phyloP scores from a whole-genome alignment of 2,113 vertebrate species.

The Globicephala melas region DNA sequence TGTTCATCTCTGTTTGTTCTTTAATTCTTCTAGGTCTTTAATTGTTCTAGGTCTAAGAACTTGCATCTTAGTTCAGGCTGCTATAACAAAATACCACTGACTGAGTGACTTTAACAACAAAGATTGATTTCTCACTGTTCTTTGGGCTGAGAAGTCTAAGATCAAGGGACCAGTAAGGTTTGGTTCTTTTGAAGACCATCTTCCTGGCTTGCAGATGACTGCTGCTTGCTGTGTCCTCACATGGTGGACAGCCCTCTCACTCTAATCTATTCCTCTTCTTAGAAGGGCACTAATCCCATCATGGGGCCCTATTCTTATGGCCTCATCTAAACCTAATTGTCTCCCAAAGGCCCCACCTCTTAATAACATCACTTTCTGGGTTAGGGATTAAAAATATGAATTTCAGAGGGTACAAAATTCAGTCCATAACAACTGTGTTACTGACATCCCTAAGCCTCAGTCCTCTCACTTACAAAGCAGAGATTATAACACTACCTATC shows the following conservation, averaged over 20 bases:
- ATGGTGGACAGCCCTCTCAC: neutral
- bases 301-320: neutral
- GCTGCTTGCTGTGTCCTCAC: neutral
- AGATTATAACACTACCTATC: neutral
- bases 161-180: neutral
- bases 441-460: neutral
- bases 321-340: neutral
- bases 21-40: too few species aligned
- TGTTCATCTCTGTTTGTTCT: too few species aligned
- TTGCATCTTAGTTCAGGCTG: neutral
- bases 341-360: neutral
- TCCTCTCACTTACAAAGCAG: neutral
- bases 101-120: neutral
- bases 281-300: neutral
- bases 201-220: neutral
- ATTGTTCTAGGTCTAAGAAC: too few species aligned
- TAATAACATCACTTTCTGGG: neutral
- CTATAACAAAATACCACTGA: neutral
- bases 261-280: neutral
- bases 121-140: neutral
- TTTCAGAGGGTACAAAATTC: neutral
- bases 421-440: neutral
- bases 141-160: neutral
- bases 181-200: neutral
- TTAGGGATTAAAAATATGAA: neutral